These are phyloP conservation scores for Platichthys stellatus DNA, from an alignment of 2,113 vertebrate genomes.

Conservation along the genomic window DNA sequence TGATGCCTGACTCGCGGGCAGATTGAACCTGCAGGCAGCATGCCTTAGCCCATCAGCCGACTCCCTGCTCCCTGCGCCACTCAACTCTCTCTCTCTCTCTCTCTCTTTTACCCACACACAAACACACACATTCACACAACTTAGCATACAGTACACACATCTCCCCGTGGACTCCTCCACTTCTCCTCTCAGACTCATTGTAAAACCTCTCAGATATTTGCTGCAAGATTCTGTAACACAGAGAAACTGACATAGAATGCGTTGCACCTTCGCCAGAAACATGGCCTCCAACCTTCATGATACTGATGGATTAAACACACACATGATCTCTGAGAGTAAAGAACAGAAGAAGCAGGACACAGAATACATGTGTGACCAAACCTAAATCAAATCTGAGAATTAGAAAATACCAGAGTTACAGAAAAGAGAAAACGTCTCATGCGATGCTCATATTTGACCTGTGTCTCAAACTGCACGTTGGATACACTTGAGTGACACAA, in stretches of 20 bases:
- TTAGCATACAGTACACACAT: slow-evolving; percentile 54
- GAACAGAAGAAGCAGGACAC: not conserved
- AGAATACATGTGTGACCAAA: not conserved
- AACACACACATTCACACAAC: slow-evolving; percentile 38
- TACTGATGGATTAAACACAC: slow-evolving; percentile 12
- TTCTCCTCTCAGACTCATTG: slow-evolving; percentile 59
- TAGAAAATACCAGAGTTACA: not conserved
- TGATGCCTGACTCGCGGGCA: slow-evolving; percentile 81
- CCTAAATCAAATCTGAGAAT: not conserved
- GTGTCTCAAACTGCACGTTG: not conserved
- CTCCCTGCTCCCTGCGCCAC: slow-evolving; percentile 61
- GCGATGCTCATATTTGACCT: not conserved
- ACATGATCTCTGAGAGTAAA: not conserved
- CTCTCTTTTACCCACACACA: slow-evolving; percentile 3
- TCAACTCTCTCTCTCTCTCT: slow-evolving; percentile 42
- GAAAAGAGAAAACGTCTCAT: not conserved
- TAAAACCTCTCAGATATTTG: slow-evolving; percentile 68
- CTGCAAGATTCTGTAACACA: slow-evolving; percentile 58
- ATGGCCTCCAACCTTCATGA: slow-evolving; percentile 30
- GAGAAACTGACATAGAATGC: slow-evolving; percentile 35
- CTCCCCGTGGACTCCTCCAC: slow-evolving; percentile 51
- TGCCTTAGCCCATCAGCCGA: slow-evolving; percentile 74
- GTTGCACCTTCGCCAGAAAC: slow-evolving; percentile 33
- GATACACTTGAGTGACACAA: not conserved
- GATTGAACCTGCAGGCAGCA: slow-evolving; percentile 82